Evolutionary conservation across 2,888 invertebrate genomes (phyloP).

Genomic region (Campoletis raptor): DNA sequence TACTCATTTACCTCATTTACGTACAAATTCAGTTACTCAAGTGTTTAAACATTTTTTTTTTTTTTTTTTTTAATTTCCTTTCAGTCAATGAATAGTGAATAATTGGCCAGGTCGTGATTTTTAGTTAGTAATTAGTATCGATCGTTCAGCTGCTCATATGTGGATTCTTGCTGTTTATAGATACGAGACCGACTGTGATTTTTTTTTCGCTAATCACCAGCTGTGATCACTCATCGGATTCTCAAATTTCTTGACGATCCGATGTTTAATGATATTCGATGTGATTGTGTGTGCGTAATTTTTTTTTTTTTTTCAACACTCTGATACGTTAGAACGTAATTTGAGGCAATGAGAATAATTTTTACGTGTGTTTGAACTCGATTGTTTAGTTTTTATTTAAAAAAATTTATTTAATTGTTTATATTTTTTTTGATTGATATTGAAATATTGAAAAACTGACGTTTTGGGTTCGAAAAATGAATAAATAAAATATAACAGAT

Average conservation of each 20-base stretch:
- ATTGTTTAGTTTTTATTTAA: background rate
- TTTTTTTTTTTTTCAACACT: background rate
- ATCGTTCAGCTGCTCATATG: background rate
- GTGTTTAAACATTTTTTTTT: background rate
- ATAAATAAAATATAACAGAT: too few relatives aligned
- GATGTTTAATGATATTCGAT: constrained; percentile 2
- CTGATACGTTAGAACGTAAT: background rate
- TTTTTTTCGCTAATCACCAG: background rate
- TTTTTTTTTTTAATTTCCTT: background rate
- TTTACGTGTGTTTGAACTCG: background rate
- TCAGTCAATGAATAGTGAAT: background rate
- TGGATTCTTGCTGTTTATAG: background rate
- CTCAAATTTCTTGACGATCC: constrained; percentile 35
- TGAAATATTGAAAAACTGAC: too few relatives aligned
- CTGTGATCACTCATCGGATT: constrained; percentile 9
- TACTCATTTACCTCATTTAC: background rate
- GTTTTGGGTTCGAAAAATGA: too few relatives aligned
- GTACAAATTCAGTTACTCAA: background rate
- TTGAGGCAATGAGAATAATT: background rate
- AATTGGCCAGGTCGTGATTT: background rate
- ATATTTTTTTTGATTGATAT: background rate
- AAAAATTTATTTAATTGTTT: background rate
- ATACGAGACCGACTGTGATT: background rate
- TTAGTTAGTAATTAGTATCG: background rate
- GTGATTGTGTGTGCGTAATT: background rate